Evolutionary conservation across 2,888 invertebrate species (phyloP), one percentile per base, ranked within the genome.

Genomic region (Arrhopalites spinosus): DNA sequence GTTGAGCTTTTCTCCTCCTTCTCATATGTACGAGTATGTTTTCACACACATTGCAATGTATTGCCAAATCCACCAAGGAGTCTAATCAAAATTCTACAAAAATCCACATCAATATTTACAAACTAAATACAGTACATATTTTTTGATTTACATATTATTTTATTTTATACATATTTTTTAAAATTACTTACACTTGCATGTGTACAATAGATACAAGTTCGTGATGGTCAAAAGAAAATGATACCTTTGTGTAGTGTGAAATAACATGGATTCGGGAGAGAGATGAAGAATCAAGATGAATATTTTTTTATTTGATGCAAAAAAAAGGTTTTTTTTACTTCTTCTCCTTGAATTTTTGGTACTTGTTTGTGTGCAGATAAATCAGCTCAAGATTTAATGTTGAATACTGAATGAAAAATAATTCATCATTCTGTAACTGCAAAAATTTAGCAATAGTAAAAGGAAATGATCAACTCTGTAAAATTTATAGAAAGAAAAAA

Each of bases 271-370:
- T 30, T 53, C 29, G 50, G 36, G 36, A 36, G 11, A 11, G 3
- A 36, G 3, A 36, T 36, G 11, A 69, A 69, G 68, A 50, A 43
- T 47, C 50, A 53, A 69, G 69, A 30, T 69, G 53, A 56, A 69
- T 69, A 53, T 50, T 29, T 20, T 2, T 29, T 8, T 29, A 53
- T 50, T 69, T 56, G 69, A 47, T 25, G 68, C 50, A 68, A 69
- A 69, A 23, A 30, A 23, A 67, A 59, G 25, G 17, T 66, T 7
- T n/a, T 29, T 36, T 36, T 11, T 43, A 66, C 66, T 66, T 20
- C 3, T 36, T 25, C 67, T 23, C 36, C 5, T 11, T 66, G 59
- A 43, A 29, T n/a, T n/a, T 61, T 61, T 15, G 27, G 66, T 68
- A 47, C 15, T 45, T 36, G n/a, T 30, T 25, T n/a, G 17, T 20